Conservation (phyloP, 2,797 vertebrate genomes). For the Myioborus miniatus region DNA sequence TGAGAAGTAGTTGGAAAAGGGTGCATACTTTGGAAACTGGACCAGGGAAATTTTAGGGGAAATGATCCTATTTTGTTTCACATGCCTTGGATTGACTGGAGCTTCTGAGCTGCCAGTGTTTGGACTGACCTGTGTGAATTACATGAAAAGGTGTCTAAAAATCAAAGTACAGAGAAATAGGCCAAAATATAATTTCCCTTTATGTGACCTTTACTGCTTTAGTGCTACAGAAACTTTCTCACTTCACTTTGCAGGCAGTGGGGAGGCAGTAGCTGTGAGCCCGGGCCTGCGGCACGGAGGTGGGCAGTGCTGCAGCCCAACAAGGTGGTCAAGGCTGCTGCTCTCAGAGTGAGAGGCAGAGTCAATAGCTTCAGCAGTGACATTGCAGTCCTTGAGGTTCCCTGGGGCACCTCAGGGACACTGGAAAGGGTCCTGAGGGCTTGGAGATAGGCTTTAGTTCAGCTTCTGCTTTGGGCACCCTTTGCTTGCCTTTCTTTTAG, state of each 20-base stretch:
- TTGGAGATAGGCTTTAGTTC: neutral
- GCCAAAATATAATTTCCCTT: neutral
- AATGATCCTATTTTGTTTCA: conserved; percentile 4
- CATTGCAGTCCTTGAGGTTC: neutral
- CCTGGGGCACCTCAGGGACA: fast-evolving
- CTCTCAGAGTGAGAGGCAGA: neutral
- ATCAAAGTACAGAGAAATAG: neutral
- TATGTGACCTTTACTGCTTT: neutral
- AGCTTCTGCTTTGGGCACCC: neutral
- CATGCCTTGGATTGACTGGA: neutral
- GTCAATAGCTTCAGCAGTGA: neutral
- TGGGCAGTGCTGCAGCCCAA: neutral
- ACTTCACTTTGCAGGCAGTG: neutral
- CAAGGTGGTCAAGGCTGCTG: neutral
- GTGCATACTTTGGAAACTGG: neutral
- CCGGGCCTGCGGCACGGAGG: fast-evolving
- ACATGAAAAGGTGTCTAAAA: neutral
- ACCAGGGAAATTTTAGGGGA: neutral
- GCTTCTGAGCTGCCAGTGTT: neutral
- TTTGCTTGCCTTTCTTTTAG: neutral
- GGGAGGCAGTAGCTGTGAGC: neutral
- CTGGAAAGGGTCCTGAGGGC: neutral
- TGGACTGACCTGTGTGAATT: neutral
- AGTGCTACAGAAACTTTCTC: neutral
- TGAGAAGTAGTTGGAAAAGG: neutral